A percentile compares a stretch with the other conserved stretches of the same genome.
phyloP scores from a whole-genome alignment of 2,797 vertebrate species.

The Bovichtus variegatus region DNA sequence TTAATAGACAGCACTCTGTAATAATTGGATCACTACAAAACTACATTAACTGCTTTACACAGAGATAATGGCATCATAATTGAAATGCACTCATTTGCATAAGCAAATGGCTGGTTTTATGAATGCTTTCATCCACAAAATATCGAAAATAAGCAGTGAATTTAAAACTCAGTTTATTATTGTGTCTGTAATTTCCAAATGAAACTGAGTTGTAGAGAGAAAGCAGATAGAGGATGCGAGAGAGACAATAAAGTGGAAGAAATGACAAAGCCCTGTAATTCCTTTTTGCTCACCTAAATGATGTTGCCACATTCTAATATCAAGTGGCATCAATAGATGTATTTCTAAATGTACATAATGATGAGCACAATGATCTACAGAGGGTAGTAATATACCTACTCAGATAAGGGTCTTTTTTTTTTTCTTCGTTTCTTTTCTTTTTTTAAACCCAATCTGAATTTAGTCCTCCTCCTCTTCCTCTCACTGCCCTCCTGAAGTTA shows the following conservation, averaged over 20 bases:
- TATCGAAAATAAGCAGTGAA: conserved; percentile 41
- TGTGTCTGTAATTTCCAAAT: conserved; percentile 31
- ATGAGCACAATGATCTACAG: conserved; percentile 40
- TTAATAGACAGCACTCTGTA: conserved; percentile 55
- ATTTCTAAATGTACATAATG: conserved; percentile 35
- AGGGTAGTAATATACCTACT: not conserved
- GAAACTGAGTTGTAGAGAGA: conserved; percentile 14
- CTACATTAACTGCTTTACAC: conserved; percentile 58
- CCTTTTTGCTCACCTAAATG: not conserved
- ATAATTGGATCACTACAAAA: conserved; percentile 67
- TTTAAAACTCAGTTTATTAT: conserved; percentile 36
- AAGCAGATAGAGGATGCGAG: conserved; percentile 11
- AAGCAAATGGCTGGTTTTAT: conserved; percentile 57
- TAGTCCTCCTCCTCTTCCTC: not conserved
- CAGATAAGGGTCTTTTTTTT: not conserved
- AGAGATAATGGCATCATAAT: conserved; percentile 61
- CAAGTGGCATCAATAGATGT: conserved; percentile 20
- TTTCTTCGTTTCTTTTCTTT: too few species aligned
- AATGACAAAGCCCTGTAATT: not conserved
- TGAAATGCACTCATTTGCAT: conserved; percentile 65
- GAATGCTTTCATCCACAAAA: conserved; percentile 56
- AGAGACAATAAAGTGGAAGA: not conserved
- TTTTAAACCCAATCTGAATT: not conserved
- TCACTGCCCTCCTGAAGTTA: not conserved
- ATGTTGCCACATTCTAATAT: conserved; percentile 3